These are phyloP conservation scores for Smutsia gigantea DNA, from an alignment of 2,797 vertebrate species.

Conservation along the genomic window DNA sequence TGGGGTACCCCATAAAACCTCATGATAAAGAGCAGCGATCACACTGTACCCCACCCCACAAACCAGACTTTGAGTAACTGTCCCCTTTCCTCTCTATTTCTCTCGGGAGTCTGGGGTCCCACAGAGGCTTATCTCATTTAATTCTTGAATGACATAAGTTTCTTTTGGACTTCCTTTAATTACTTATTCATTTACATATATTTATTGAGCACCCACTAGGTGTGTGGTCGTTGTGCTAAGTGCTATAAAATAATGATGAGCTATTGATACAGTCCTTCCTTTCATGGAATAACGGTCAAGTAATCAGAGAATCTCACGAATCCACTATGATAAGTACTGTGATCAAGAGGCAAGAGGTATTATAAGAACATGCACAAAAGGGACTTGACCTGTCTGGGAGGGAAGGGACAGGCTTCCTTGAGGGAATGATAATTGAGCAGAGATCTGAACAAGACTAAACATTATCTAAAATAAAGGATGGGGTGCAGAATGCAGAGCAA, in stretches of 20 bases:
- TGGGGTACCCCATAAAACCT: not conserved
- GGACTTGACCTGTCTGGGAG: not conserved
- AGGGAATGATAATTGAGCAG: not conserved
- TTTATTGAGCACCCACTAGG: not conserved
- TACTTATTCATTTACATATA: not conserved
- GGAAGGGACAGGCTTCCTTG: not conserved
- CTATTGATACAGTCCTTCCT: not conserved
- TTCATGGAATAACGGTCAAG: not conserved
- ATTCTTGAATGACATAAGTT: not conserved
- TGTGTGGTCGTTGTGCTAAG: no score
- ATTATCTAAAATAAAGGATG: not conserved
- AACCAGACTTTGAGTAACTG: not conserved
- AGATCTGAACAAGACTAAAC: not conserved
- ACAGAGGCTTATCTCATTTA: not conserved
- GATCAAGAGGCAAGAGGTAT: fast-evolving
- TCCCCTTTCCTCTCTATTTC: not conserved
- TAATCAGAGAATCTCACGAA: not conserved
- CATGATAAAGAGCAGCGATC: not conserved
- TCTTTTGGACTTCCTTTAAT: not conserved
- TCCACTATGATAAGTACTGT: not conserved
- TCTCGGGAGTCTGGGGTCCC: not conserved
- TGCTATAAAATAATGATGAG: not conserved
- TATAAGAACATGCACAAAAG: not conserved
- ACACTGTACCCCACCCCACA: not conserved
- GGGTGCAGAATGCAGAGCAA: not conserved